These are phyloP conservation scores for Agrypnus murinus DNA, from an alignment of 2,888 invertebrate genomes.

Conservation along the genomic window DNA sequence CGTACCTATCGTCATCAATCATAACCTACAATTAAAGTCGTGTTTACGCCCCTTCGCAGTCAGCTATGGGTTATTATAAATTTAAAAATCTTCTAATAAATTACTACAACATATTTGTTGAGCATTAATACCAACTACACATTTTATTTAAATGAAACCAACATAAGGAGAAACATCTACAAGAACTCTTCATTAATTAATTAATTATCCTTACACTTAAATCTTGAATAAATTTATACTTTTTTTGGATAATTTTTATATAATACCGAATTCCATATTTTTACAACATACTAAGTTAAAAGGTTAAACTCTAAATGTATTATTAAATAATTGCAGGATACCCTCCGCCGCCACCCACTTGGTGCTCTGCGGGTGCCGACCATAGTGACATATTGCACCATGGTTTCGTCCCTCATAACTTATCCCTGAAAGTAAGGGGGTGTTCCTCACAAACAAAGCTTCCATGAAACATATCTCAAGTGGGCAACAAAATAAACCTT, in stretches of 20 bases:
- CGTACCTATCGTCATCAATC: conserved; percentile 18
- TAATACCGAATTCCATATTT: too few species aligned
- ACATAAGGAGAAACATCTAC: too few species aligned
- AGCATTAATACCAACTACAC: too few species aligned
- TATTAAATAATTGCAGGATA: conserved; percentile 56
- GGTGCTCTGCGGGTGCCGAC: conserved; percentile 67
- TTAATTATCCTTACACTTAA: too few species aligned
- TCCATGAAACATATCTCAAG: conserved; percentile 55
- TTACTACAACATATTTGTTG: too few species aligned
- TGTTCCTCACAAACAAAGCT: conserved; percentile 58
- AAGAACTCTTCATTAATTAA: too few species aligned
- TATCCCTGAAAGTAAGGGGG: conserved; percentile 65
- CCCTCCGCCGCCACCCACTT: conserved; percentile 68
- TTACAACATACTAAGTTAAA: too few species aligned
- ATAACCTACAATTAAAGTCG: conserved; percentile 19
- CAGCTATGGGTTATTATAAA: conserved; percentile 4
- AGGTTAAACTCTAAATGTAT: conserved; percentile 13
- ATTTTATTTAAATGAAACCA: too few species aligned
- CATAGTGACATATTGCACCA: conserved; percentile 69
- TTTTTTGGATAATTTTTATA: too few species aligned
- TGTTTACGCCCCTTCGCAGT: conserved; percentile 19
- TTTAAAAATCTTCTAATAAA: too few species aligned
- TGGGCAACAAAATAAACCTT: conserved; percentile 56
- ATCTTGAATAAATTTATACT: too few species aligned
- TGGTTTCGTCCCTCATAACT: conserved; percentile 65